These are phyloP conservation scores for Brenthis ino DNA, from an alignment of 2,888 invertebrate genomes.

Conservation along the genomic window DNA sequence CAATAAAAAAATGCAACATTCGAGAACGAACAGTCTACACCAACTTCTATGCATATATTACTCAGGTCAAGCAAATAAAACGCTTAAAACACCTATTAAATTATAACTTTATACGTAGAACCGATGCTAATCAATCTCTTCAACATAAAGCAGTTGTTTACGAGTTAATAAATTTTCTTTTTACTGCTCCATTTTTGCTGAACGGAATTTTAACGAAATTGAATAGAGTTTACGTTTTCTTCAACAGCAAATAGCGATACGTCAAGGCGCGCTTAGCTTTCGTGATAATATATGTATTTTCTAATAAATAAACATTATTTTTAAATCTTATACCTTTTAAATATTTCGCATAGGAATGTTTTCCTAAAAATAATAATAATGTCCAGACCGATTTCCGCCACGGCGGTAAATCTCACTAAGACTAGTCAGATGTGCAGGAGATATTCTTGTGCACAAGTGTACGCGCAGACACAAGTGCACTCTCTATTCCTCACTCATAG, in stretches of 20 bases:
- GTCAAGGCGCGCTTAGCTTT: conserved; percentile 26
- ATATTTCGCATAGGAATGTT: no score
- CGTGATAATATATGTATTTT: conserved; percentile 20
- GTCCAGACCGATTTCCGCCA: no score
- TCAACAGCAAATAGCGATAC: conserved; percentile 38
- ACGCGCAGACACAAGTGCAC: no score
- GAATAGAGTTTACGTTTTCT: conserved; percentile 51
- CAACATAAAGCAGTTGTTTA: conserved; percentile 33
- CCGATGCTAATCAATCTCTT: conserved; percentile 29
- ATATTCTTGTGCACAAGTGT: no score
- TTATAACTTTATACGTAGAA: conserved; percentile 4
- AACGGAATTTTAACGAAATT: conserved; percentile 47
- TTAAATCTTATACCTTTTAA: neutral
- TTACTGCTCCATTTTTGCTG: conserved; percentile 33
- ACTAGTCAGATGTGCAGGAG: no score
- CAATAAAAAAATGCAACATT: no score
- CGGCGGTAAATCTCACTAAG: no score
- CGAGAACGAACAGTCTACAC: no score
- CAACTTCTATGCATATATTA: no score
- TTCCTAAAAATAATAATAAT: no score
- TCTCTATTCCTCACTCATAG: no score
- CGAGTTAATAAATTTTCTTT: conserved; percentile 39
- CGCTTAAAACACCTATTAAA: neutral
- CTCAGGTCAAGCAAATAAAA: no score
- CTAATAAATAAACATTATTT: neutral